Percentiles rank a stretch among this genome's conserved stretches.
Evolutionary conservation across 1,140 invertebrate species (phyloP).

Genomic region (Pachyrhynchus sulphureomaculatus): DNA sequence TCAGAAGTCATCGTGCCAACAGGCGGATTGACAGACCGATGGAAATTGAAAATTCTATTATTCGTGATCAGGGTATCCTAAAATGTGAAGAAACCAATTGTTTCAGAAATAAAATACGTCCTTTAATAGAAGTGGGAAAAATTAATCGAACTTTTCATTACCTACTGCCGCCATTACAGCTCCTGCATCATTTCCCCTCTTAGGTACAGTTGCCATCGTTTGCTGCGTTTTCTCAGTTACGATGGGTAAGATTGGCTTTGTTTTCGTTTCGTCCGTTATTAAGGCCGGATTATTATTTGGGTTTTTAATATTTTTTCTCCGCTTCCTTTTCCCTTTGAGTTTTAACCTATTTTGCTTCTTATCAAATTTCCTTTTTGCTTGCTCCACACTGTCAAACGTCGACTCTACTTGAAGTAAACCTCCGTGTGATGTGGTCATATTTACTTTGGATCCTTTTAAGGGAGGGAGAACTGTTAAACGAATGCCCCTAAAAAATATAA

Average conservation of each 20-base stretch:
- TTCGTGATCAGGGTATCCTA: no score
- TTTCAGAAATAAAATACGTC: no score
- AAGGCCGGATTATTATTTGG: neutral
- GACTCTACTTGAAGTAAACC: conserved; percentile 73
- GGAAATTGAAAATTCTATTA: no score
- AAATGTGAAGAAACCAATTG: no score
- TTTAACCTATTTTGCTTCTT: conserved; percentile 36
- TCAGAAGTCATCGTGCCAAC: no score
- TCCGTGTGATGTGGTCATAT: conserved; percentile 73
- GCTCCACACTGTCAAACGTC: conserved; percentile 68
- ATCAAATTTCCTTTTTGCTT: conserved; percentile 46
- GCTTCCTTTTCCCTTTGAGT: conserved; percentile 19
- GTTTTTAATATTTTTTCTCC: conserved; percentile 18
- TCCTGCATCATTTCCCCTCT: conserved; percentile 53
- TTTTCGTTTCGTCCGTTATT: neutral
- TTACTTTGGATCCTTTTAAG: conserved; percentile 60
- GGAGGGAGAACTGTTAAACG: conserved; percentile 70
- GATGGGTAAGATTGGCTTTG: no score
- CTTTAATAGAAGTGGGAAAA: neutral
- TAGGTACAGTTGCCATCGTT: conserved; percentile 16
- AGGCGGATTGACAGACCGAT: no score
- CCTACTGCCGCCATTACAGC: conserved; percentile 68
- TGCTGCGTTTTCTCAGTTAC: neutral
- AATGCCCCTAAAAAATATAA: conserved; percentile 47
- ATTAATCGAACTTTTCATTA: no score